These are phyloP conservation scores for Chrysodeixis includens DNA, from an alignment of 2,888 invertebrate genomes.

Conservation along the genomic window DNA sequence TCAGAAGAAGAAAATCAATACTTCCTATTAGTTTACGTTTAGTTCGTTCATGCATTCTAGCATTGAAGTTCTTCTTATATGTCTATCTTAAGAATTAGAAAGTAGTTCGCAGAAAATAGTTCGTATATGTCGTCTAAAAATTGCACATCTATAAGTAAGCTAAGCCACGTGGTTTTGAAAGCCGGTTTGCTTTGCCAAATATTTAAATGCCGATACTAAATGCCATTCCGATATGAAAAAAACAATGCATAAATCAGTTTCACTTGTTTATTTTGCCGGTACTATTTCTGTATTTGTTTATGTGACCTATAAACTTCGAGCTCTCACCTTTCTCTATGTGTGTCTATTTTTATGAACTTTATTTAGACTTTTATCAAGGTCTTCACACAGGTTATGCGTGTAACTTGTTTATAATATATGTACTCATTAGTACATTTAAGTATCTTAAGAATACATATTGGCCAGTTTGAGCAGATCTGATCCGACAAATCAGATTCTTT, in stretches of 20 bases:
- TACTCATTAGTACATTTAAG: too few relatives aligned
- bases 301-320: slow-evolving; percentile 1
- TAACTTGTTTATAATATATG: too few relatives aligned
- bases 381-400: too few relatives aligned
- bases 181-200: slow-evolving; percentile 27
- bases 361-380: too few relatives aligned
- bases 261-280: not conserved
- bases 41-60: not conserved
- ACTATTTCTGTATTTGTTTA: not conserved
- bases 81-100: too few relatives aligned
- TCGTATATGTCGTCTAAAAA: not conserved
- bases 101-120: not conserved
- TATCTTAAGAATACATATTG: too few relatives aligned
- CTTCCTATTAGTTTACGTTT: not conserved
- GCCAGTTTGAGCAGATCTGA: too few relatives aligned
- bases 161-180: not conserved
- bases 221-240: not conserved
- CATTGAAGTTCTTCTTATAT: not conserved
- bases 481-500: too few relatives aligned
- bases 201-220: slow-evolving; percentile 14
- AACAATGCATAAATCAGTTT: not conserved
- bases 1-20: not conserved
- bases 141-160: not conserved
- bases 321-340: not conserved
- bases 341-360: not conserved